Evolutionary conservation across 2,113 vertebrate species (phyloP).

Genomic region (Nerophis ophidion): DNA sequence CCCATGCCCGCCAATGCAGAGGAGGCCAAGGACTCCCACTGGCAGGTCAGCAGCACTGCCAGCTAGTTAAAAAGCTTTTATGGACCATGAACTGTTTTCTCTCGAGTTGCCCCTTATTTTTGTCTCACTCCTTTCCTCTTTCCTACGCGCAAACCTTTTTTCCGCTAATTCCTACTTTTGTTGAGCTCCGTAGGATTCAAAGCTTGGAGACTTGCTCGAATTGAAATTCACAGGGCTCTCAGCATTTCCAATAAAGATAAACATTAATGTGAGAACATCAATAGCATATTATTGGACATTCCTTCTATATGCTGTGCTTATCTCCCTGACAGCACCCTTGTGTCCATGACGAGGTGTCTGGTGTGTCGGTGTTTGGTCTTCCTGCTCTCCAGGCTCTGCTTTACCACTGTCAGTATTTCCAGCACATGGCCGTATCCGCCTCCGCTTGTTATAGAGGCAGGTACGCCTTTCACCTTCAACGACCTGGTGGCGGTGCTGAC

Average conservation of each 20-base stretch:
- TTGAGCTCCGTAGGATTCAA: slow-evolving; percentile 26
- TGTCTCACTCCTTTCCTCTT: slow-evolving; percentile 10
- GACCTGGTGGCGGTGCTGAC: slow-evolving; percentile 25
- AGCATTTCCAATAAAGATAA: slow-evolving; percentile 14
- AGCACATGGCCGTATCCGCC: slow-evolving; percentile 77
- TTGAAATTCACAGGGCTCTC: slow-evolving; percentile 9
- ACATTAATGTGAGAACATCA: slow-evolving; percentile 18
- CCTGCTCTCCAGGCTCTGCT: slow-evolving; percentile 85
- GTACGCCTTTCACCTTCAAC: slow-evolving; percentile 69
- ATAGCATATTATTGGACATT: slow-evolving; percentile 12
- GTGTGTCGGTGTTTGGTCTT: slow-evolving; percentile 79
- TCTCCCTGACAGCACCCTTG: slow-evolving; percentile 77
- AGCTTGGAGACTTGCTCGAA: slow-evolving; percentile 10
- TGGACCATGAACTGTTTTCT: slow-evolving; percentile 41
- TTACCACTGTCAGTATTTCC: slow-evolving; percentile 86
- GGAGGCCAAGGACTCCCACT: slow-evolving; percentile 77
- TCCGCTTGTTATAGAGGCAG: slow-evolving; percentile 77
- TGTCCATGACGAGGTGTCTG: slow-evolving; percentile 88
- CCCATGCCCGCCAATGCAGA: slow-evolving; percentile 80
- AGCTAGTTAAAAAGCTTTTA: slow-evolving; percentile 52
- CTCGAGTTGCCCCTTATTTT: slow-evolving; percentile 8
- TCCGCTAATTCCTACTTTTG: slow-evolving; percentile 8
- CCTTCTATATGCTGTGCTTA: not conserved
- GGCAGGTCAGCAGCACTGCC: slow-evolving; percentile 81
- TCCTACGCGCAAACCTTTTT: slow-evolving; percentile 11